phyloP scores from a whole-genome alignment of 2,797 vertebrate genomes.

The Lutjanus argentimaculatus region DNA sequence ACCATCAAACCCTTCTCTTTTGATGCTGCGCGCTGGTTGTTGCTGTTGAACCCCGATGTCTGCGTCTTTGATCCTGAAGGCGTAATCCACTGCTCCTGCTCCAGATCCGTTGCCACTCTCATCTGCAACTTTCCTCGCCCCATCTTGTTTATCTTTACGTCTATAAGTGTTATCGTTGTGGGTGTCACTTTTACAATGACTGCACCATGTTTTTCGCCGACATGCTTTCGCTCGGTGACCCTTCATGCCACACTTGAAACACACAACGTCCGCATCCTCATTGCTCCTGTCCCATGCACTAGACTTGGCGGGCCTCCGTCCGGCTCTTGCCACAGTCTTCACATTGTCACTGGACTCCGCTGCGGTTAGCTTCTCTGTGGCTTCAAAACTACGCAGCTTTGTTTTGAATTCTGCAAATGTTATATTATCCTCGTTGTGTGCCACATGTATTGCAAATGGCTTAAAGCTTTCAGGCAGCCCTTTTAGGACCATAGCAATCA shows the following conservation, averaged over 20 bases:
- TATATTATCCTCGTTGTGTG: too few relatives aligned
- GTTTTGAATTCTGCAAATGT: too few relatives aligned
- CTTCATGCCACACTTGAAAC: neutral
- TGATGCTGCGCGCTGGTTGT: too few relatives aligned
- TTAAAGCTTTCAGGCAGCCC: too few relatives aligned
- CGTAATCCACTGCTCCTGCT: neutral
- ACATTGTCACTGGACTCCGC: too few relatives aligned
- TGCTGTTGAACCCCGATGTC: neutral
- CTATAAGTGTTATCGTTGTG: neutral
- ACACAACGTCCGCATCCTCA: neutral
- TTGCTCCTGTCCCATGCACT: neutral
- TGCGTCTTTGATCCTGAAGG: neutral
- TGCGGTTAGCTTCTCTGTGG: too few relatives aligned
- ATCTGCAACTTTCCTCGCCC: neutral
- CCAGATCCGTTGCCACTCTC: neutral
- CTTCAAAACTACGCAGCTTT: too few relatives aligned
- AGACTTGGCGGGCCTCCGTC: neutral
- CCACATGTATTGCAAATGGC: too few relatives aligned
- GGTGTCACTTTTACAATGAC: neutral
- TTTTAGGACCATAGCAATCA: too few relatives aligned
- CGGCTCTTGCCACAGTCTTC: too few relatives aligned
- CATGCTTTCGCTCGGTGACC: neutral
- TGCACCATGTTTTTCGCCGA: neutral
- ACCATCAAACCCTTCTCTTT: too few relatives aligned
- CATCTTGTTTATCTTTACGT: neutral